phyloP scores from a whole-genome alignment of 2,888 invertebrate species.

The Noctua janthe region DNA sequence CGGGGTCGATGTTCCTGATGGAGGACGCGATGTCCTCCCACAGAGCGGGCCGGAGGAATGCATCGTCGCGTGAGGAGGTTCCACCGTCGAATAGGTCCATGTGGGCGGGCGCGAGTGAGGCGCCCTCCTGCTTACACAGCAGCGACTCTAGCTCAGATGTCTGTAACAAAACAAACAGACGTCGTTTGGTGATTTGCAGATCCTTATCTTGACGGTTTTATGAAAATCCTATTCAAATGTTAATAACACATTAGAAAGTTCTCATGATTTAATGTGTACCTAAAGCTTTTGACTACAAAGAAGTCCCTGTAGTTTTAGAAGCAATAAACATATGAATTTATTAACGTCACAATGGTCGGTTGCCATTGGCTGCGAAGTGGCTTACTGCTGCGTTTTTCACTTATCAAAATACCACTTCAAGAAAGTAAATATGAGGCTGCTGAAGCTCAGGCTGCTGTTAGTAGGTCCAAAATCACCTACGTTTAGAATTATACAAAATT shows the following conservation, averaged over 20 bases:
- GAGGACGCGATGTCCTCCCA: conserved; percentile 98
- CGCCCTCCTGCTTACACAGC: conserved; percentile 94
- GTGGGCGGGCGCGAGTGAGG: conserved; percentile 91
- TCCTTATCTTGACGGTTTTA: conserved; percentile 56
- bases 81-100: conserved; percentile 90
- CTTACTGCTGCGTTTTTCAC: conserved; percentile 3
- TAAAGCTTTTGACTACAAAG: conserved; percentile 54
- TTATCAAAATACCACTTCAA: conserved; percentile 1
- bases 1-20: conserved; percentile 97
- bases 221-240: conserved; percentile 70
- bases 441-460: not conserved
- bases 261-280: conserved; percentile 46
- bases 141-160: conserved; percentile 95
- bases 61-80: conserved; percentile 93
- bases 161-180: conserved; percentile 85
- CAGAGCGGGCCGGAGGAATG: conserved; percentile 95
- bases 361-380: conserved; percentile 13
- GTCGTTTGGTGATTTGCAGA: conserved; percentile 54
- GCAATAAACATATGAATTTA: conserved; percentile 45
- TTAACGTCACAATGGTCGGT: conserved; percentile 20
- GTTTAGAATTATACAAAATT: not conserved
- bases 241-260: conserved; percentile 64
- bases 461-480: not conserved
- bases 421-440: not conserved
- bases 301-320: conserved; percentile 45